phyloP scores from a whole-genome alignment of 2,797 vertebrate genomes.

The Peromyscus aztecus region DNA sequence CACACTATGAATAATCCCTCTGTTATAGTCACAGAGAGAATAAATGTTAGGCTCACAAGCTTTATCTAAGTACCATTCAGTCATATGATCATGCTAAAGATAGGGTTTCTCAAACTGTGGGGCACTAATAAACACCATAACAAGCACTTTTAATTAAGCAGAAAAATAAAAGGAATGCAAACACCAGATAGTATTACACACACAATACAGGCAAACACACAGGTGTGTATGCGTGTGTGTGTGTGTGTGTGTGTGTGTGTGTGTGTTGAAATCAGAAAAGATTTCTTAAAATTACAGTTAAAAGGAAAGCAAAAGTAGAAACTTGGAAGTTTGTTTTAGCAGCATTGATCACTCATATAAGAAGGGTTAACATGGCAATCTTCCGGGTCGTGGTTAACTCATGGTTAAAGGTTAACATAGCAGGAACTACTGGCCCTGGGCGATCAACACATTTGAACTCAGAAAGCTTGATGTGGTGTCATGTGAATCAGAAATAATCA shows the following conservation, averaged over 20 bases:
- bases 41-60: neutral
- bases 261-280: neutral
- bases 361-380: neutral
- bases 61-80: neutral
- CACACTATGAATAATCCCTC: neutral
- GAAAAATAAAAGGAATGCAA: conserved; percentile 3
- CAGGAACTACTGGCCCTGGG: neutral
- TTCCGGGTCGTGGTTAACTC: neutral
- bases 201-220: neutral
- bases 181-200: neutral
- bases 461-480: neutral
- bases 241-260: neutral
- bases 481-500: neutral
- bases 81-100: neutral
- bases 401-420: neutral
- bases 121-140: neutral
- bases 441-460: neutral
- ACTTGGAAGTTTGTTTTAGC: neutral
- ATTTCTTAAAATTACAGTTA: neutral
- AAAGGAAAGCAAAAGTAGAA: conserved; percentile 29
- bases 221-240: too few species aligned
- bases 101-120: neutral
- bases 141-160: neutral
- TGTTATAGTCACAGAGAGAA: neutral
- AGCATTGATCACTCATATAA: neutral